A percentile compares a stretch with the other conserved stretches of the same genome.
Conservation (phyloP, 2,888 invertebrate genomes). For the Drosophila siamana region DNA sequence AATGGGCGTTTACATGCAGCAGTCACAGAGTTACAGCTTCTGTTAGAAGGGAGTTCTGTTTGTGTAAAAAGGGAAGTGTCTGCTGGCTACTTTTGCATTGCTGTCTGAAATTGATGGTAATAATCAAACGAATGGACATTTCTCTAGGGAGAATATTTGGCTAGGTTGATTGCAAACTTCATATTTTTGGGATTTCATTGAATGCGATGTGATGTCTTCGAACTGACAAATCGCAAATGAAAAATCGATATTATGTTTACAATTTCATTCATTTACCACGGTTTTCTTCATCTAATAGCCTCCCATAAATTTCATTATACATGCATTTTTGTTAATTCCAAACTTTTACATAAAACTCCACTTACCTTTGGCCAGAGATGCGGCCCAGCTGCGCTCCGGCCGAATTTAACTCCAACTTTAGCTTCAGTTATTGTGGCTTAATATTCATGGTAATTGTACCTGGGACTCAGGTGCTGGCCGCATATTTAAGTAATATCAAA, state of each 20-base stretch:
- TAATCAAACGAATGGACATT: conserved; percentile 8
- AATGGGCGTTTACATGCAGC: conserved; percentile 62
- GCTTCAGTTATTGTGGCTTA: conserved; percentile 63
- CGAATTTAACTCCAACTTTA: conserved; percentile 59
- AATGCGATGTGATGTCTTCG: background rate
- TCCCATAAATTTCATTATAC: conserved; percentile 77
- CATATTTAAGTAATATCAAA: conserved; percentile 60
- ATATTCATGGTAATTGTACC: conserved; percentile 74
- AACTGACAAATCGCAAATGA: background rate
- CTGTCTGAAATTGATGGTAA: conserved; percentile 1
- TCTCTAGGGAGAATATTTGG: conserved; percentile 21
- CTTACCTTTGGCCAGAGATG: conserved; percentile 38
- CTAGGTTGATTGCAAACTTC: conserved; percentile 8
- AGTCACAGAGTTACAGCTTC: conserved; percentile 11
- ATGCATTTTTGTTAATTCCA: conserved; percentile 60
- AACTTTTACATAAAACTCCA: conserved; percentile 53
- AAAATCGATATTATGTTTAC: background rate
- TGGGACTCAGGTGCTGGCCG: conserved; percentile 66
- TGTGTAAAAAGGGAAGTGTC: background rate
- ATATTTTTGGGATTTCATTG: conserved; percentile 1
- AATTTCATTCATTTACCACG: conserved; percentile 21
- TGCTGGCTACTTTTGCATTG: conserved; percentile 17
- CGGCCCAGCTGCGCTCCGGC: conserved; percentile 60
- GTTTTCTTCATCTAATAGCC: conserved; percentile 45
- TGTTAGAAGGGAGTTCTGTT: background rate